Base-by-base conservation (phyloP, 2,888 invertebrate species). In the Calliopum simillimum region DNA sequence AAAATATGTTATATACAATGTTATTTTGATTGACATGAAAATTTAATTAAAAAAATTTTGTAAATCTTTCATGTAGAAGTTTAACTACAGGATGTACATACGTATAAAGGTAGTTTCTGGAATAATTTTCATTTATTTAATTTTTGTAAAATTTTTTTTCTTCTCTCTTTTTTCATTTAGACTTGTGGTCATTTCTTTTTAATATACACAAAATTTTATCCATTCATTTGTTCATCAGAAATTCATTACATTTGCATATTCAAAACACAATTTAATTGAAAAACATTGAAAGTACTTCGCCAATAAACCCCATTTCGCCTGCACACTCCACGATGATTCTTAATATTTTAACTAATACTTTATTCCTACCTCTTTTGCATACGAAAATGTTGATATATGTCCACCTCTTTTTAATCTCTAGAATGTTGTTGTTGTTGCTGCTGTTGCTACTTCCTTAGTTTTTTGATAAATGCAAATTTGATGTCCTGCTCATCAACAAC, bases 191-290 rank as follows among this genome's bases (percentile, higher is more conserved):
- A 33, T 33, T 33, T 33, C 33, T 33, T 33, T 33, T 33, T 33
- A 33, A 33, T 33, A 4, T 33, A 33, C 33, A 33, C 8, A 33
- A 8, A 2, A 33, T 33, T 33, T 33, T 33, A 33, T 56, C 33
- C 47, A 61, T 21, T 46, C 55, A 56, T 2, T 46, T 21, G 4
- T 33, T 41, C 55, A 55, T 65, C 55, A 55, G 55, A 65, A 41
- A 65, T 65, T 53, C 51, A 55, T 55, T 55, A 19, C 53, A 65
- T 65, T 65, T 65, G 65, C 65, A 65, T 65, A 53, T 65, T 41
- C 65, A 64, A 13, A 65, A 55, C 65, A 65, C 65, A 65, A 65
- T 65, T 65, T 55, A 53, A 53, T 55, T 55, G 12, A 23, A 33
- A 65, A 65, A 65, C 65, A 53, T 65, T 41, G 64, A 49, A 16